phyloP scores from a whole-genome alignment of 2,797 vertebrate genomes.

The Hybognathus amarus region DNA sequence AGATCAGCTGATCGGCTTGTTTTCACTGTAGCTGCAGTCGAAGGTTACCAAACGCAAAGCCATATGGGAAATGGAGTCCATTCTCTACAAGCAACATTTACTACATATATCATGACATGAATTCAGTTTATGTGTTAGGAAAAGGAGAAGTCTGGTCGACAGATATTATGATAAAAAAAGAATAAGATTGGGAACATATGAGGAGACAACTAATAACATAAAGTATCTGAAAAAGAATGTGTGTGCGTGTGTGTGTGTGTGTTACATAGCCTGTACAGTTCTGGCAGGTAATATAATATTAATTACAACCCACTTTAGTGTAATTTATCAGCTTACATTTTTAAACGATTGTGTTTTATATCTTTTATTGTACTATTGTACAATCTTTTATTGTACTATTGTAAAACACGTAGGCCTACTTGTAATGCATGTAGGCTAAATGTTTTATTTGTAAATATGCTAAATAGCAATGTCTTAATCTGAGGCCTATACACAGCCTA shows the following conservation, averaged over 20 bases:
- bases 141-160: background rate
- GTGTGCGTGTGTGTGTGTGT: too few relatives aligned
- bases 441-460: too few relatives aligned
- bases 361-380: background rate
- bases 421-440: too few relatives aligned
- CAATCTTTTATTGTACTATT: background rate
- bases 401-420: too few relatives aligned
- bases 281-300: background rate
- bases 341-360: background rate
- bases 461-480: too few relatives aligned
- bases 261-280: too few relatives aligned
- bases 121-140: background rate
- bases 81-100: too few relatives aligned
- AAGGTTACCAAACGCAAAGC: slow-evolving; percentile 62
- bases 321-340: background rate
- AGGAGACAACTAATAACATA: background rate
- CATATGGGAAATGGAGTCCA: slow-evolving; percentile 70
- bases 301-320: background rate
- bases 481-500: too few relatives aligned
- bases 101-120: background rate
- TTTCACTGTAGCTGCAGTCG: slow-evolving; percentile 74
- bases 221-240: background rate
- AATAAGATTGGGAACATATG: background rate
- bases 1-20: slow-evolving; percentile 84
- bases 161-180: background rate